phyloP scores from a whole-genome alignment of 2,888 invertebrate genomes.

The Cosmia trapezina region DNA sequence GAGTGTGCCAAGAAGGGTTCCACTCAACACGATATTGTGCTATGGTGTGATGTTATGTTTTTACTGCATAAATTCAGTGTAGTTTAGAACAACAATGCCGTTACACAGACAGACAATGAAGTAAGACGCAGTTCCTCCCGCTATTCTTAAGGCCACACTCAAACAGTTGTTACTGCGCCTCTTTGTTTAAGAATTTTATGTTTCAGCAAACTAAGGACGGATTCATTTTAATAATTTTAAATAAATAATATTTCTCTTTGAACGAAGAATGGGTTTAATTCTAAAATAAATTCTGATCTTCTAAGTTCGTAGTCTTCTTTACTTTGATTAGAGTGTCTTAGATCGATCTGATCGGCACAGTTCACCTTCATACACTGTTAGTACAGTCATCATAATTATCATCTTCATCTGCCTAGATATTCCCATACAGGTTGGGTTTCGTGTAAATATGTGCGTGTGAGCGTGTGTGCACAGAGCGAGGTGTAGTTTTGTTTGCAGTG shows the following conservation, averaged over 20 bases:
- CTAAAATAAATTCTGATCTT: conserved; percentile 32
- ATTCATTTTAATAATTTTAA: conserved; percentile 71
- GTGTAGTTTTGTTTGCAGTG: no score
- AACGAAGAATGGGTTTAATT: conserved; percentile 46
- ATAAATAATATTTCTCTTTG: conserved; percentile 58
- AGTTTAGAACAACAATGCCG: no score
- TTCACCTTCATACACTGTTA: no score
- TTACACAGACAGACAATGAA: no score
- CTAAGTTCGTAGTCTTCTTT: not conserved
- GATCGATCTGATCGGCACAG: no score
- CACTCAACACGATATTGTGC: no score
- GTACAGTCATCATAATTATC: no score
- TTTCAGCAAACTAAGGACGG: conserved; percentile 65
- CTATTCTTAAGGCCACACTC: conserved; percentile 39
- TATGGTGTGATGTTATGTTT: no score
- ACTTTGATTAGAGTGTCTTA: not conserved
- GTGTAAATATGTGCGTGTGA: no score
- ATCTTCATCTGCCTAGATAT: not conserved
- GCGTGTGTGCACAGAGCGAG: no score
- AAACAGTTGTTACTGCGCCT: conserved; percentile 67
- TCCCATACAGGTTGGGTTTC: not conserved
- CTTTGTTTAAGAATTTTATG: conserved; percentile 68
- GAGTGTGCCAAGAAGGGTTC: no score
- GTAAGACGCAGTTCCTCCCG: not conserved
- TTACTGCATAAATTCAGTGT: no score